Evolutionary conservation across 2,888 invertebrate genomes (phyloP).

Genomic region (Eristalis tenax): DNA sequence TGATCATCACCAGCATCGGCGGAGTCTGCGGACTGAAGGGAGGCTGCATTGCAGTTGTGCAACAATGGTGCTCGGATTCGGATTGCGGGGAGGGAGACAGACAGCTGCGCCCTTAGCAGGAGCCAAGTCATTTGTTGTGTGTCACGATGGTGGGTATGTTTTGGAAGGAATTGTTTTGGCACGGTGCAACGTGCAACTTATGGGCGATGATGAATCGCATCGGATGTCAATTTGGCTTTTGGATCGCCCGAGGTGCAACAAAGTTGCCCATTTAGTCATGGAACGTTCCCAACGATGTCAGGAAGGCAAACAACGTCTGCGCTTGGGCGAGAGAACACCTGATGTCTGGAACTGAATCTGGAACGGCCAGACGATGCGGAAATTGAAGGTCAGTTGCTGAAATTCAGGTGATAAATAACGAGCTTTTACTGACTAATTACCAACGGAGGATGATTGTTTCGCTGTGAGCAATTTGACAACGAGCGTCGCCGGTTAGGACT

Average conservation of each 20-base stretch:
- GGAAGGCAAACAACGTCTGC: too few species aligned
- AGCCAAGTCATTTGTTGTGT: slow-evolving; percentile 33
- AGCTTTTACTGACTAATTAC: too few species aligned
- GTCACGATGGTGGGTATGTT: slow-evolving; percentile 4
- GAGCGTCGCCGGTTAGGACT: too few species aligned
- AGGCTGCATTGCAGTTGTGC: slow-evolving; percentile 59
- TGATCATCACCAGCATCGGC: slow-evolving; percentile 61
- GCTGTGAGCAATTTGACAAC: too few species aligned
- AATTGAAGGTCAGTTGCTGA: too few species aligned
- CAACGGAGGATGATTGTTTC: too few species aligned
- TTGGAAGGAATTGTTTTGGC: slow-evolving; percentile 24
- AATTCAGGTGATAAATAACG: too few species aligned
- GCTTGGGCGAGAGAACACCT: too few species aligned
- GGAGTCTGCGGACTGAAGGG: slow-evolving; percentile 11
- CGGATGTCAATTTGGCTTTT: background rate
- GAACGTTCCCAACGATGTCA: too few species aligned
- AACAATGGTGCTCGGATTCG: slow-evolving; percentile 31
- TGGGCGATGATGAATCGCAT: slow-evolving; percentile 26
- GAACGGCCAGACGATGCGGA: too few species aligned
- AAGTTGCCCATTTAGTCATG: background rate
- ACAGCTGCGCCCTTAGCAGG: slow-evolving; percentile 56
- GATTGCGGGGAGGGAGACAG: slow-evolving; percentile 14
- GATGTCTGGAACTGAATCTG: too few species aligned
- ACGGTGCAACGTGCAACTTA: slow-evolving; percentile 22
- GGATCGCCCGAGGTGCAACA: background rate